Evolutionary conservation across 2,888 invertebrate species (phyloP).

Genomic region (Idaea straminata): DNA sequence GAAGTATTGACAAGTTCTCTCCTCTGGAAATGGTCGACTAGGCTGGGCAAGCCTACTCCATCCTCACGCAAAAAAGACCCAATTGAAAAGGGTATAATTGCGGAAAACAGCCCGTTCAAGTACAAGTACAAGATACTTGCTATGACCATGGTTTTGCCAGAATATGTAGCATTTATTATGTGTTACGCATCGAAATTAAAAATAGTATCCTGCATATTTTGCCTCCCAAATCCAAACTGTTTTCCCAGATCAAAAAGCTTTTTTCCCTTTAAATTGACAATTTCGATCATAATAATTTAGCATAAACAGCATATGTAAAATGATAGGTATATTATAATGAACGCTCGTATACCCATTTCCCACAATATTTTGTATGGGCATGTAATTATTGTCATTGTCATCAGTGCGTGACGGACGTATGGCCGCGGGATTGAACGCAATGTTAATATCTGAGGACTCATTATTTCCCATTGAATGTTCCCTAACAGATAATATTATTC

Average conservation of each 20-base stretch:
- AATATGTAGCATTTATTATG: too few relatives aligned
- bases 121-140: too few relatives aligned
- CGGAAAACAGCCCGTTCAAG: too few relatives aligned
- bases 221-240: neutral
- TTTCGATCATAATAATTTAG: neutral
- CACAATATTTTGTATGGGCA: conserved; percentile 43
- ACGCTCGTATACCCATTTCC: conserved; percentile 45
- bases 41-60: too few relatives aligned
- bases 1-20: too few relatives aligned
- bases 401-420: conserved; percentile 63
- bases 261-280: neutral
- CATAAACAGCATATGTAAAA: neutral
- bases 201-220: neutral
- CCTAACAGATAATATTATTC: too few relatives aligned
- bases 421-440: conserved; percentile 29
- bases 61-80: too few relatives aligned
- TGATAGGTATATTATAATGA: conserved; percentile 2
- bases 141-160: too few relatives aligned
- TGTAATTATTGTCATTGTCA: conserved; percentile 55
- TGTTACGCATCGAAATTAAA: too few relatives aligned
- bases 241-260: neutral
- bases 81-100: too few relatives aligned
- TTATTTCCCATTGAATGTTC: neutral
- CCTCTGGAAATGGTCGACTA: too few relatives aligned
- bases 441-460: neutral